Evolutionary conservation across 2,113 vertebrate genomes (phyloP).

Genomic region (Pelodiscus sinensis): DNA sequence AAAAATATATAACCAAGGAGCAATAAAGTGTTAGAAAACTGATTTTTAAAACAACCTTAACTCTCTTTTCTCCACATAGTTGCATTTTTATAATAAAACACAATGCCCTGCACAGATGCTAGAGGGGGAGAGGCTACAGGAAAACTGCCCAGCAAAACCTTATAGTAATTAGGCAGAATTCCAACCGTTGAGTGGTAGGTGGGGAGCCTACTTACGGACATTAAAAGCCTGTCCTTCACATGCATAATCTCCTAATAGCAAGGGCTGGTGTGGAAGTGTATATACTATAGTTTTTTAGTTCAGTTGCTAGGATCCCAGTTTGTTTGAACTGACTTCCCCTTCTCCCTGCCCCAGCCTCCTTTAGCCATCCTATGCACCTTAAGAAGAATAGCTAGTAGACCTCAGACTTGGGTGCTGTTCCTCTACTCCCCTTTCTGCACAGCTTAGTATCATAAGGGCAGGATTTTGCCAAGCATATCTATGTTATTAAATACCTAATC

Average conservation of each 20-base stretch:
- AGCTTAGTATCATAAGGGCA: slow-evolving; percentile 10
- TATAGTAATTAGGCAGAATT: not conserved
- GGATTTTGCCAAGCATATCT: slow-evolving; percentile 22
- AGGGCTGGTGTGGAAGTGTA: not conserved
- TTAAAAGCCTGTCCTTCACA: rapidly evolving
- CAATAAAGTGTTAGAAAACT: rapidly evolving
- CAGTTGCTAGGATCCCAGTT: not conserved
- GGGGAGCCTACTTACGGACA: not conserved
- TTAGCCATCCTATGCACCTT: not conserved
- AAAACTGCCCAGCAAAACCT: not conserved
- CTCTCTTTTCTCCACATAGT: not conserved
- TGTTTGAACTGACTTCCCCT: not conserved
- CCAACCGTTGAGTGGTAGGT: not conserved
- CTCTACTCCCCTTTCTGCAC: not conserved
- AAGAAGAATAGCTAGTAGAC: not conserved
- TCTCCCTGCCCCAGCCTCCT: not conserved
- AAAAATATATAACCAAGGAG: not conserved
- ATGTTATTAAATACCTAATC: slow-evolving; percentile 56
- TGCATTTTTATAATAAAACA: not conserved
- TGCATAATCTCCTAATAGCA: not conserved
- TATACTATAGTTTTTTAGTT: not conserved
- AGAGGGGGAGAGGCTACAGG: not conserved
- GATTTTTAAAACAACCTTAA: not conserved
- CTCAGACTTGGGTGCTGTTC: not conserved
- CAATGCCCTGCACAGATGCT: not conserved